Evolutionary conservation across 1,140 invertebrate genomes (phyloP), one percentile per base, ranked within the genome.

Genomic region (Dendroctonus ponderosae): DNA sequence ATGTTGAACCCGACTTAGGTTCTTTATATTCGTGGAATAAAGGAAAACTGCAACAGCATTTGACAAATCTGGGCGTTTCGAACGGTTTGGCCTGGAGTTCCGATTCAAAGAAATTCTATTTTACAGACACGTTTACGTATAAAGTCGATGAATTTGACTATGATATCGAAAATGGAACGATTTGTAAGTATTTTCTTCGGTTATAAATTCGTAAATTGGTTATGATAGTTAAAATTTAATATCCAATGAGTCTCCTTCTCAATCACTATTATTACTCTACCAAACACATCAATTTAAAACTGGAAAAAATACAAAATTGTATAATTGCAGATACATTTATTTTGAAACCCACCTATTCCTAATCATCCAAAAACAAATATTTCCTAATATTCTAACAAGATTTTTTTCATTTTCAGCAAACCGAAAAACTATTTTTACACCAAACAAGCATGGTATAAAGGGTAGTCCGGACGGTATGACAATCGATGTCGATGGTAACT

Each of bases 21-120:
- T 64, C 63, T 12, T 66, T 77, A 3, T 72, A 69, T 54, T 66
- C 69, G 48, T 63, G 70, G 7, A 39, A 52, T 15, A 61, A 66
- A 15, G 49, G 59, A 15, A 65, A 69, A 46, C n/a, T 71, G 6
- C 69, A 62, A 48, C 77, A 69, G 48, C 72, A 79, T 62, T 80
- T 73, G 53, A 72, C 68, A 65, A 74, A 82, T 68, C 80, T 91
- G n/a, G 81, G 83, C 48, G 88, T 93, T 62, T 89, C 90, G 11
- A 96, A 95, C 76, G 92, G 93, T 0, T 76, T 94, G 5, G 86
- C 87, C 5, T 95, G 92, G 91, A 87, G 86, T 71, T 71, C 79
- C 3, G 82, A 86, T 54, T 82, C 85, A 57, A 85, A 84, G 37
- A 85, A 84, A 11, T 85, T 92, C 77, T 93, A 91, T 76, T 92